Percentiles rank a stretch among this genome's conserved stretches.
Conservation (phyloP, 64 coral and sea anemone species). For the Pocillopora damicornis region DNA sequence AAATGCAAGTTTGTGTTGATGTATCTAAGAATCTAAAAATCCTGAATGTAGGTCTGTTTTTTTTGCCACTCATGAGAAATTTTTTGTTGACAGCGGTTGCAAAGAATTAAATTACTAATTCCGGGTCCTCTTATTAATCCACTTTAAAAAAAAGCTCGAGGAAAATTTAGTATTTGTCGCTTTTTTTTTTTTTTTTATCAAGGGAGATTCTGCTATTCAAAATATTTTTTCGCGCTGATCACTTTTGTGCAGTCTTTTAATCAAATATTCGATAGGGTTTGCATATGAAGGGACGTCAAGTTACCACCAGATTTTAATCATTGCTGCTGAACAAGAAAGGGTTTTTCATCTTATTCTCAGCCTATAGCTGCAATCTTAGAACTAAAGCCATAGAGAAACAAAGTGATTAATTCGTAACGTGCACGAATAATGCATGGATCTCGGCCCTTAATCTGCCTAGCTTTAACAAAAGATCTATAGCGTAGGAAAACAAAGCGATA, state of each 20-base stretch:
- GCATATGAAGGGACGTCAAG: neutral
- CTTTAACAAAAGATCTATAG: neutral
- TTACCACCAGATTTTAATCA: conserved; percentile 5
- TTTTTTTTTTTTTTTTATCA: neutral
- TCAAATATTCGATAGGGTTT: neutral
- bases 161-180: neutral
- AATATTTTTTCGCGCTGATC: neutral
- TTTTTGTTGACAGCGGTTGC: neutral
- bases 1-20: neutral
- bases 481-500: conserved; percentile 9
- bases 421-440: neutral
- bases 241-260: neutral
- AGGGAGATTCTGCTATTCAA: neutral
- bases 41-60: neutral
- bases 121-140: neutral
- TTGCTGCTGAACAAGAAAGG: neutral
- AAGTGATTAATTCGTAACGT: neutral
- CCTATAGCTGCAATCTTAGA: neutral
- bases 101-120: conserved; percentile 3
- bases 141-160: neutral
- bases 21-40: neutral
- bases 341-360: neutral
- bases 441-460: neutral
- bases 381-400: neutral
- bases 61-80: neutral